These are phyloP conservation scores for Athene noctua DNA, from an alignment of 2,113 vertebrate species.

Conservation along the genomic window DNA sequence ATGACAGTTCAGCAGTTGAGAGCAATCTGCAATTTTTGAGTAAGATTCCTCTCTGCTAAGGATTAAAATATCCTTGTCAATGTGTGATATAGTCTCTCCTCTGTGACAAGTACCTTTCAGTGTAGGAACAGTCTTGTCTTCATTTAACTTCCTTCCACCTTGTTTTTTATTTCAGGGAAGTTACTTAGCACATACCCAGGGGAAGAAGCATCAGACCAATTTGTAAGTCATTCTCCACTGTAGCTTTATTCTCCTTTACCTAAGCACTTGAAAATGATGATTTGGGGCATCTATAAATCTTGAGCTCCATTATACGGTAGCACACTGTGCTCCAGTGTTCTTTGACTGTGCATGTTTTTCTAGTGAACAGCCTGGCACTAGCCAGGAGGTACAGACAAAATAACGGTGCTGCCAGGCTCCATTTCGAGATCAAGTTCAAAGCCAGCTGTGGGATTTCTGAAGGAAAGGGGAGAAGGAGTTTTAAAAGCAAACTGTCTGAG, in stretches of 20 bases:
- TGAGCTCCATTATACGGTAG: fast-evolving
- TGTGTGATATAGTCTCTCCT: background rate
- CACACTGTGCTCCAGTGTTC: background rate
- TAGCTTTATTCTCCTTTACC: background rate
- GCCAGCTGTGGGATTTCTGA: background rate
- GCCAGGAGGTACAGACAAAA: background rate
- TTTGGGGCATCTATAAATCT: background rate
- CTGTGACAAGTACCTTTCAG: background rate
- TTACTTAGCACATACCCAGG: slow-evolving; percentile 96
- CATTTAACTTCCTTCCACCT: background rate
- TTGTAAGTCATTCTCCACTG: slow-evolving; percentile 77
- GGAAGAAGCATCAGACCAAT: slow-evolving; percentile 99
- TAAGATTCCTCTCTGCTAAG: background rate
- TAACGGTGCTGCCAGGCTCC: background rate
- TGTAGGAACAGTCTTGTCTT: background rate
- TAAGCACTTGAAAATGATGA: background rate
- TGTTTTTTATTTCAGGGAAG: slow-evolving; percentile 81
- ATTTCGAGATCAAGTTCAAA: background rate
- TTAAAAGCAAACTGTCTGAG: background rate
- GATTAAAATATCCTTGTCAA: background rate
- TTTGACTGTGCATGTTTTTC: background rate
- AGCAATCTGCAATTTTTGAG: background rate
- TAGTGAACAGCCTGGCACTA: background rate
- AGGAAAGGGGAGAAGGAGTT: background rate
- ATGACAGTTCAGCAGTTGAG: background rate